Evolutionary conservation across 2,797 vertebrate genomes (phyloP).

Genomic region (Otolemur crassicaudatus): DNA sequence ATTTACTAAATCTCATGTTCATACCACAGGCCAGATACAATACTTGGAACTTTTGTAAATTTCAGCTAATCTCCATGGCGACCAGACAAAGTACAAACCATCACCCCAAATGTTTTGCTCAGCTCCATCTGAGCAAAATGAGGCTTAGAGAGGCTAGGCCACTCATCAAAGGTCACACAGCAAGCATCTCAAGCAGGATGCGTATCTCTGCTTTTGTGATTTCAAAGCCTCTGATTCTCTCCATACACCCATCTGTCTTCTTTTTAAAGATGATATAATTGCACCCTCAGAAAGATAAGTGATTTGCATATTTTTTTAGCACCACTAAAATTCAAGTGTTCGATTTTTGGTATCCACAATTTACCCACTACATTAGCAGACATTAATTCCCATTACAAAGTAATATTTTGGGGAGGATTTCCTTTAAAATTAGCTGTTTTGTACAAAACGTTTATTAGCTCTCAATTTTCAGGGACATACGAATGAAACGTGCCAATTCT

Average conservation of each 20-base stretch:
- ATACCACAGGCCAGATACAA: not conserved
- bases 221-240: not conserved
- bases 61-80: not conserved
- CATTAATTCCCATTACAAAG: not conserved
- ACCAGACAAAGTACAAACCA: not conserved
- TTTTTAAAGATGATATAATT: not conserved
- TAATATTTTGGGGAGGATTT: not conserved
- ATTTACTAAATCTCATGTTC: not conserved
- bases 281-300: not conserved
- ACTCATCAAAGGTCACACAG: not conserved
- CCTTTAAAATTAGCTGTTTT: not conserved
- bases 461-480: not conserved
- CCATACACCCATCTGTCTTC: not conserved
- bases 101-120: not conserved
- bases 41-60: not conserved
- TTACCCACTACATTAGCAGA: not conserved
- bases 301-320: not conserved
- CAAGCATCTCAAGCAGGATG: not conserved
- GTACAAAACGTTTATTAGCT: not conserved
- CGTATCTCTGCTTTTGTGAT: not conserved
- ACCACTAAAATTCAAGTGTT: not conserved
- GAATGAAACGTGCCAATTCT: not conserved
- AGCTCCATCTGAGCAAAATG: not conserved
- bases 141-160: not conserved
- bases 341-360: not conserved